These are phyloP conservation scores for Meteorus colon DNA, from an alignment of 2,888 invertebrate genomes.

Conservation along the genomic window DNA sequence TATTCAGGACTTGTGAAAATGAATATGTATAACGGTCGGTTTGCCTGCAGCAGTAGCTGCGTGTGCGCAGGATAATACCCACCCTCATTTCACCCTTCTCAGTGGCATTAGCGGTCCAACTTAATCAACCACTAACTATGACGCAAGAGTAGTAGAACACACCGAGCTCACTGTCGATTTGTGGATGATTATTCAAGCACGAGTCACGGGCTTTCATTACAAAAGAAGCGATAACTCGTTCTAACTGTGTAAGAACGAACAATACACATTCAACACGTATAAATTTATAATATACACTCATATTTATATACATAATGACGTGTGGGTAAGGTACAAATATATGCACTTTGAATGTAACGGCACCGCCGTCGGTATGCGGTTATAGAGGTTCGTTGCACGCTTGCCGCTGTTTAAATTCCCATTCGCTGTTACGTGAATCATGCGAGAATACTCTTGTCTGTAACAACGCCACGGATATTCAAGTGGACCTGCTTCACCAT, in stretches of 20 bases:
- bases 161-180: constrained; percentile 48
- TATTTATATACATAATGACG: not conserved
- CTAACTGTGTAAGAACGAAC: not conserved
- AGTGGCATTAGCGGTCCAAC: constrained; percentile 50
- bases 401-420: constrained; percentile 48
- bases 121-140: constrained; percentile 54
- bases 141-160: constrained; percentile 44
- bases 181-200: constrained; percentile 55
- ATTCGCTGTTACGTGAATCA: constrained; percentile 45
- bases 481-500: constrained; percentile 33
- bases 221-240: constrained; percentile 36
- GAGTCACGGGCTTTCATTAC: constrained; percentile 39
- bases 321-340: constrained; percentile 5
- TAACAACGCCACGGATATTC: constrained; percentile 44
- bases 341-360: constrained; percentile 28
- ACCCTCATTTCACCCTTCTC: constrained; percentile 42
- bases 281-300: not conserved
- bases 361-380: constrained; percentile 36
- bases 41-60: constrained; percentile 12
- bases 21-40: constrained; percentile 21
- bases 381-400: constrained; percentile 46
- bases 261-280: not conserved
- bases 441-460: constrained; percentile 38
- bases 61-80: constrained; percentile 46
- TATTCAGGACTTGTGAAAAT: not conserved